These are phyloP conservation scores for Cryptocephalus primarius DNA, from an alignment of 2,888 invertebrate species.

Conservation along the genomic window DNA sequence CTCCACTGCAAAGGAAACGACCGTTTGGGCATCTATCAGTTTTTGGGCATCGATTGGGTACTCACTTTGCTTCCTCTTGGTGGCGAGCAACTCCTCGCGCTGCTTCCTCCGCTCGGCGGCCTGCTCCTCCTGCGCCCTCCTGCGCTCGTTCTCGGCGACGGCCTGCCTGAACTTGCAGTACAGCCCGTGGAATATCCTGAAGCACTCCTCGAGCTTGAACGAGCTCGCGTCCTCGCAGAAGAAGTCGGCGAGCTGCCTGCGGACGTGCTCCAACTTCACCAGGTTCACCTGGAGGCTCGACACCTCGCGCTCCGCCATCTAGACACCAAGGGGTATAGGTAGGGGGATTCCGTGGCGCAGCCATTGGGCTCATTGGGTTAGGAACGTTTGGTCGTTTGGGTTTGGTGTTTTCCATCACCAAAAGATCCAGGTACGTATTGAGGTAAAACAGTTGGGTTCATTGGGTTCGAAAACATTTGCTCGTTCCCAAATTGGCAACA, in stretches of 20 bases:
- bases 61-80: slow-evolving; percentile 50
- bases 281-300: slow-evolving; percentile 66
- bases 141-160: slow-evolving; percentile 72
- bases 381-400: too few relatives aligned
- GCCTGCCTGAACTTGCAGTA: slow-evolving; percentile 79
- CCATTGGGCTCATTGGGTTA: too few relatives aligned
- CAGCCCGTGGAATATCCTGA: slow-evolving; percentile 80
- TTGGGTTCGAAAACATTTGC: too few relatives aligned
- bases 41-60: slow-evolving; percentile 3
- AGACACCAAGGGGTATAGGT: slow-evolving; percentile 1
- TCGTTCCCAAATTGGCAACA: too few relatives aligned
- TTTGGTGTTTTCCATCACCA: too few relatives aligned
- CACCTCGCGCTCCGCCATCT: slow-evolving; percentile 74
- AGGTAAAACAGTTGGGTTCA: too few relatives aligned
- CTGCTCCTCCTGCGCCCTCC: slow-evolving; percentile 76
- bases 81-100: slow-evolving; percentile 59
- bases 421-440: too few relatives aligned
- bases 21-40: neutral
- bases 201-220: slow-evolving; percentile 91
- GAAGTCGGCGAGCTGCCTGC: slow-evolving; percentile 76
- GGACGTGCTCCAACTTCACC: slow-evolving; percentile 69
- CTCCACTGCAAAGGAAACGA: slow-evolving; percentile 39
- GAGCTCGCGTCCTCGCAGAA: slow-evolving; percentile 86
- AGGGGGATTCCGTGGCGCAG: too few relatives aligned
- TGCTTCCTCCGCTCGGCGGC: slow-evolving; percentile 66